Percentiles rank a stretch among this genome's conserved stretches.
Conservation (phyloP, 1,140 invertebrate genomes). For the Danaus plexippus region DNA sequence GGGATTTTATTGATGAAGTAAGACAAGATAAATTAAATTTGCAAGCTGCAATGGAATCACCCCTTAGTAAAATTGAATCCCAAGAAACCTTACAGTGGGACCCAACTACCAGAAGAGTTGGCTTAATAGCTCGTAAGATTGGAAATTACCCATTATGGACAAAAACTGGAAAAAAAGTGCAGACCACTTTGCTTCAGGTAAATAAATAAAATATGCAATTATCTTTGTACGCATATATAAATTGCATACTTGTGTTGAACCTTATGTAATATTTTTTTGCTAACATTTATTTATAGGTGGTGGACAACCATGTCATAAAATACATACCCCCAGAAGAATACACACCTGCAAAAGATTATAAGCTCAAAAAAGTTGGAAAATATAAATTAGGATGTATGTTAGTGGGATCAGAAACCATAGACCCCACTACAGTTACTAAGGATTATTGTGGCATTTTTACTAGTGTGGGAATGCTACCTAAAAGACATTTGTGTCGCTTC, state of each 20-base stretch:
- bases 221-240: neutral
- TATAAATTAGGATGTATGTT: constrained; percentile 80
- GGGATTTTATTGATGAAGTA: constrained; percentile 86
- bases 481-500: constrained; percentile 87
- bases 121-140: constrained; percentile 94
- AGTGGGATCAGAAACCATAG: constrained; percentile 90
- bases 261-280: neutral
- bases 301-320: constrained; percentile 96
- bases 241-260: neutral
- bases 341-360: constrained; percentile 68
- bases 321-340: constrained; percentile 90
- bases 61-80: constrained; percentile 67
- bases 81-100: constrained; percentile 76
- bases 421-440: constrained; percentile 90
- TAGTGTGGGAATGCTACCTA: constrained; percentile 90
- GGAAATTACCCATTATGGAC: constrained; percentile 94
- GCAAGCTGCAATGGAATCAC: constrained; percentile 43
- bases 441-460: constrained; percentile 92
- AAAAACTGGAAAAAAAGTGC: constrained; percentile 85
- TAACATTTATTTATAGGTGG: constrained; percentile 74
- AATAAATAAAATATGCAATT: neutral
- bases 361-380: constrained; percentile 51
- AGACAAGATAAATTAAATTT: constrained; percentile 76
- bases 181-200: constrained; percentile 90
- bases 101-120: constrained; percentile 77